These are phyloP conservation scores for Spea multiplicata DNA, from an alignment of 2,113 vertebrate species.

Conservation along the genomic window DNA sequence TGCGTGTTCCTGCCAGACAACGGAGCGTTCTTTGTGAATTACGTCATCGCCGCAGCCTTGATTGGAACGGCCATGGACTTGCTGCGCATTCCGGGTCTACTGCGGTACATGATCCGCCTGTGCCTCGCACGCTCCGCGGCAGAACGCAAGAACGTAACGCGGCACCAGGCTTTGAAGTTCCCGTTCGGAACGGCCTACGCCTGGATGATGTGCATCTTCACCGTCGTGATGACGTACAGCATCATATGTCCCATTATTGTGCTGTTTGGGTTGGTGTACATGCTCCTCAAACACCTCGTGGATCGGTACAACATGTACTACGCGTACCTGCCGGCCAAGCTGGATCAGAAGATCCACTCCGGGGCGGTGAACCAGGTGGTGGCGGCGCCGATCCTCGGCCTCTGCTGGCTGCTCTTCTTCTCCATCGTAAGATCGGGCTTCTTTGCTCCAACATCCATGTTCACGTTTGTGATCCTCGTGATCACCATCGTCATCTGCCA, in stretches of 20 bases:
- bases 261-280: constrained; percentile 97
- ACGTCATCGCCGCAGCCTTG: constrained; percentile 96
- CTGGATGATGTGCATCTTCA: constrained; percentile 99
- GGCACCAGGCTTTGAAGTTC: constrained; percentile 98
- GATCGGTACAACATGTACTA: constrained; percentile 98
- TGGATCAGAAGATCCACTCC: no score
- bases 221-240: constrained; percentile 98
- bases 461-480: no score
- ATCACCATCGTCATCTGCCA: no score
- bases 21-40: constrained; percentile 97
- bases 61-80: constrained; percentile 98
- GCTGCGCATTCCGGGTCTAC: constrained; percentile 90
- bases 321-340: no score
- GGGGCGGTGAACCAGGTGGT: no score
- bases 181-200: constrained; percentile 96
- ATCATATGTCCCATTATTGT: constrained; percentile 98
- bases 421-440: no score
- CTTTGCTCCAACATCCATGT: no score
- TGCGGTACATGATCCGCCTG: constrained; percentile 98
- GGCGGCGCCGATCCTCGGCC: no score
- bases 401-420: no score
- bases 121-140: constrained; percentile 90
- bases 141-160: constrained; percentile 91
- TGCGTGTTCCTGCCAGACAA: constrained; percentile 98
- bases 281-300: constrained; percentile 94